phyloP scores from a whole-genome alignment of 2,888 invertebrate species.

The Himalopsyche kuldschensis region DNA sequence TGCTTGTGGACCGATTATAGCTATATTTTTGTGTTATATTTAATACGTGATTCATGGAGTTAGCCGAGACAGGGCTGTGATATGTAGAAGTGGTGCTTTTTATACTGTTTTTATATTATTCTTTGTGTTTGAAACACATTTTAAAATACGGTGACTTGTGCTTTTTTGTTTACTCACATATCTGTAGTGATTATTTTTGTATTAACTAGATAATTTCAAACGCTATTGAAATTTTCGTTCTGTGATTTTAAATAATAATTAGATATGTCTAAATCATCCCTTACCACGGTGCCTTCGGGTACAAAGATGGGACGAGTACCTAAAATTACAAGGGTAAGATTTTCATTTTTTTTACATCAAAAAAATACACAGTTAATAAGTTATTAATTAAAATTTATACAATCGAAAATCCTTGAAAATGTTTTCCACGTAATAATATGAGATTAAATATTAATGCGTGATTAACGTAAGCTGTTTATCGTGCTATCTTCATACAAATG shows the following conservation, averaged over 20 bases:
- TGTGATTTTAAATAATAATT: not conserved
- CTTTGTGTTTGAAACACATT: not conserved
- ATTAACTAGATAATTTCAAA: not conserved
- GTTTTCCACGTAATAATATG: not conserved
- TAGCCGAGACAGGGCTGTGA: constrained; percentile 6
- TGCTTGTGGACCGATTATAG: not conserved
- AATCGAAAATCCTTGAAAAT: not conserved
- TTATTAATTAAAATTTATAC: not conserved
- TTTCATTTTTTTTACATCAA: not conserved
- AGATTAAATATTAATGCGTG: not conserved
- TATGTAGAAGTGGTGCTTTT: constrained; percentile 10
- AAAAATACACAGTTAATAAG: not conserved
- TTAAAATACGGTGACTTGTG: not conserved
- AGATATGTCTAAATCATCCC: constrained; percentile 56
- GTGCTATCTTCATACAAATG: not conserved
- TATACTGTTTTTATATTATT: constrained; percentile 1
- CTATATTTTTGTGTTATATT: constrained; percentile 9
- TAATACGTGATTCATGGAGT: not conserved
- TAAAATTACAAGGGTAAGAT: constrained; percentile 3
- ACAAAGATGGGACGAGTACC: not conserved
- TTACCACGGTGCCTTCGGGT: constrained; percentile 54
- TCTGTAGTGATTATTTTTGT: not conserved
- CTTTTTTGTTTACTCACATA: not conserved
- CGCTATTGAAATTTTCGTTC: constrained; percentile 39
- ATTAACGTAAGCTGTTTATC: not conserved